Base-by-base conservation (phyloP, 2,888 invertebrate genomes). In the Prosapia bicincta region DNA sequence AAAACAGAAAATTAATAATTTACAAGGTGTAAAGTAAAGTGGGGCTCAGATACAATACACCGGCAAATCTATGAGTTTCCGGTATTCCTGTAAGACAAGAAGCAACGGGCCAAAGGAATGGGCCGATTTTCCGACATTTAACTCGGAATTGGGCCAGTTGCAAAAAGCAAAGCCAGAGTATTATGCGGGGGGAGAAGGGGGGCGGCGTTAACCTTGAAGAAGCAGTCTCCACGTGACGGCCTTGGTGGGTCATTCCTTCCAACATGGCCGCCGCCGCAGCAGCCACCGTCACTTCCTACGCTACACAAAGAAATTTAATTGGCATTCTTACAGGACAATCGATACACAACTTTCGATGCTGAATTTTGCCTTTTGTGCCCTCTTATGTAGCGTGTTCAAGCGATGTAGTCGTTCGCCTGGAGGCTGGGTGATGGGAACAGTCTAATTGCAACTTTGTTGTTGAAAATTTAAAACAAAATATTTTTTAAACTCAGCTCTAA, bases 201-300 rank as follows among this genome's bases (percentile, higher is more conserved):
- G 20, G n/a, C 3, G 24, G 26, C 68, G 69, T 68, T 74, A 30
- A 68, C 68, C 74, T 68, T 68, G 68, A 69, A 43, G 23, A 26
- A 23, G 66, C 25, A 26, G 67, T 26, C 26, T 43, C 74, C 74
- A 69, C 74, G 74, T 74, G 74, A 74, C 69, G 74, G 69, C 74
- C 74, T 74, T 74, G 69, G 28, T 25, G 74, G 74, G 74, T 74
- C 74, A 74, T 74, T 74, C 74, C 74, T 74, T 74, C 74, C 74
- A 75, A 75, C 66, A 71, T 67, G 75, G 75, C 65, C 66, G 70
- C 75, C 68, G 38, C 71, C 73, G 26, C n/a, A n/a, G n/a, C n/a
- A n/a, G n/a, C n/a, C n/a, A n/a, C n/a, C n/a, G n/a, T 23, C 38
- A 32, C 32, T 26, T n/a, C 71, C 20, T 71, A 23, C 71, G 23